Conservation (phyloP, 2,113 vertebrate genomes). For the Chrysemys picta region DNA sequence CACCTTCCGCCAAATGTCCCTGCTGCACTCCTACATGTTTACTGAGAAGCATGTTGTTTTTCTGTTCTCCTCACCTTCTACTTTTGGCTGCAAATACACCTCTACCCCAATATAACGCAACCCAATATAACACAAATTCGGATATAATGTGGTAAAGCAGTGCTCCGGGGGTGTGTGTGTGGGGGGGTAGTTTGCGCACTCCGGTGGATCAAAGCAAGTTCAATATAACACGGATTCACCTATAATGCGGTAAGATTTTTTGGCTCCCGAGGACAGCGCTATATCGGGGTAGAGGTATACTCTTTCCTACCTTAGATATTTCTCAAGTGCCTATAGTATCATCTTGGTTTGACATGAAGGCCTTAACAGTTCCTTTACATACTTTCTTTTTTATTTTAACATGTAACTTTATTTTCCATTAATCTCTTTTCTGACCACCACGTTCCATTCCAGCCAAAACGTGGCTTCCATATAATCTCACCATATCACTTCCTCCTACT, state of each 20-base stretch:
- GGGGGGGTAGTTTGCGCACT: no score
- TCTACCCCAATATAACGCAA: no score
- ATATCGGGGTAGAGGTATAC: no score
- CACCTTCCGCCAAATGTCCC: constrained; percentile 40
- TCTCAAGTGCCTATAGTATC: background rate
- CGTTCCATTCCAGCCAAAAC: background rate
- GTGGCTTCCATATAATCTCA: background rate
- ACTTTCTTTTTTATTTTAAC: background rate
- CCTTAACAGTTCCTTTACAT: background rate
- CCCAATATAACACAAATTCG: no score
- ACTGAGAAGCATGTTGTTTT: constrained; percentile 30
- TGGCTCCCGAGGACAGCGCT: no score
- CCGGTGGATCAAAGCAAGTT: no score
- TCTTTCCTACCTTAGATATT: background rate
- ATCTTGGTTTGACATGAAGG: background rate
- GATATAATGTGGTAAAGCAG: no score
- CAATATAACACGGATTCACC: no score
- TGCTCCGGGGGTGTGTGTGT: no score
- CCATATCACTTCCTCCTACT: background rate
- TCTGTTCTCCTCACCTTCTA: constrained; percentile 38
- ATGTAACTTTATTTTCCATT: background rate
- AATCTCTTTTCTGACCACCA: background rate
- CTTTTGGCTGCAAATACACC: background rate
- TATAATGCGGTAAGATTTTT: no score
- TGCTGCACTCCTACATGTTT: constrained; percentile 14